Evolutionary conservation across 2,797 vertebrate species (phyloP).

Genomic region (Urocyon cinereoargenteus): DNA sequence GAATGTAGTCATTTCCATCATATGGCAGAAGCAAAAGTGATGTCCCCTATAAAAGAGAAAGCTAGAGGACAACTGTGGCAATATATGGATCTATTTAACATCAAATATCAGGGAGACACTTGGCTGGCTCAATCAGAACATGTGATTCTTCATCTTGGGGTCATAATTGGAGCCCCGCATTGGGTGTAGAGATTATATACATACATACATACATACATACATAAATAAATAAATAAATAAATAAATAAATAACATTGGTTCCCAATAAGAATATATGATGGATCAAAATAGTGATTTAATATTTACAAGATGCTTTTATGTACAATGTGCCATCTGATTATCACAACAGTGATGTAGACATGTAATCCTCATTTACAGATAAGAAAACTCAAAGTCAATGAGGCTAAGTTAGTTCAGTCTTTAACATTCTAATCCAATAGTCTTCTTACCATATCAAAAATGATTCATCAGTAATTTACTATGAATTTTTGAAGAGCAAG

Average conservation of each 20-base stretch:
- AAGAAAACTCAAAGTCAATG: conserved; percentile 22
- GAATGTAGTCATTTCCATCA: not conserved
- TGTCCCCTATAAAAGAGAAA: not conserved
- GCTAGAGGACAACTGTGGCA: conserved; percentile 20
- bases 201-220: not conserved
- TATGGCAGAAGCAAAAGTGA: not conserved
- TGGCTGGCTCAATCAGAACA: not conserved
- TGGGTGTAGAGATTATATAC: not conserved
- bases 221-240: not conserved
- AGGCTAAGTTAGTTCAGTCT: not conserved
- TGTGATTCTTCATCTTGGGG: not conserved
- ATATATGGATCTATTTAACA: not conserved
- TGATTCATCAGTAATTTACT: not conserved
- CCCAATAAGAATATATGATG: conserved; percentile 11
- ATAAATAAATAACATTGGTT: not conserved
- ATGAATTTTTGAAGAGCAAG: conserved; percentile 23
- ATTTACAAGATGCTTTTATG: conserved; percentile 7
- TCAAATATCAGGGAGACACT: not conserved
- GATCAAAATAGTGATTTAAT: conserved; percentile 11
- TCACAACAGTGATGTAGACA: not conserved
- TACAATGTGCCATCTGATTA: conserved; percentile 40
- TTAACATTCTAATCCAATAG: conserved; percentile 17
- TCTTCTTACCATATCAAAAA: conserved; percentile 16
- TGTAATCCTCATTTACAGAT: conserved; percentile 1
- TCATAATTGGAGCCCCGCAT: not conserved